Evolutionary conservation across 2,113 vertebrate species (phyloP), one percentile per base, ranked within the genome.

Genomic region (Solea senegalensis): DNA sequence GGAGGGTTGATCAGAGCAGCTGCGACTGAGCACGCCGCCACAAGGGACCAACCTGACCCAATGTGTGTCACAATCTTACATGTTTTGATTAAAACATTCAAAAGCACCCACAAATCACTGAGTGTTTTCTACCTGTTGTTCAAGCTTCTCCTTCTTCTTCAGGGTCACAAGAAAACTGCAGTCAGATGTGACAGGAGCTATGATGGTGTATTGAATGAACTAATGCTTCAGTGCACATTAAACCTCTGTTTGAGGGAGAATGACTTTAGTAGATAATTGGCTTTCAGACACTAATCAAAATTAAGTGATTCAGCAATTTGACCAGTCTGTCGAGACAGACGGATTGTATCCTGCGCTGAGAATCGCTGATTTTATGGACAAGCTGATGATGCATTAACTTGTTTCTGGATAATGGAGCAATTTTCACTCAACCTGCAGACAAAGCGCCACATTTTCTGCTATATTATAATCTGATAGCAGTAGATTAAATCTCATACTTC

Each of bases 331-430:
- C 27, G n/a, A 12, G 50, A 12, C 39, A 21, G 34, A 41, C 34
- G 34, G n/a, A 56, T 27, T 41, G 13, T 14, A 3, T 48, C 57
- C 59, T 2, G 8, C 6, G 41, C 61, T 49, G 66, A 58, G 26
- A 60, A 53, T 9, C 12, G 8, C 7, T 54, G 26, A 40, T 39
- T 72, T 59, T n/a, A 39, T 59, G 28, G 56, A 54, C 34, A 15
- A 9, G 44, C 26, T 52, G 48, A 52, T 70, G 60, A 45, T 21
- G 48, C 28, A 53, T 4, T 43, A 49, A 16, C 16, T 48, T 16
- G 4, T 5, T 15, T 65, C 48, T 43, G 49, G 9, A 72, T 52
- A 46, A 78, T 72, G 9, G 69, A 62, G 39, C 57, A 14, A 72
- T 65, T 40, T 65, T 26, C 26, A 54, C 7, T 54, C 41, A 50